Conservation (phyloP, 2,113 vertebrate genomes). For the Oreocharis arfaki region DNA sequence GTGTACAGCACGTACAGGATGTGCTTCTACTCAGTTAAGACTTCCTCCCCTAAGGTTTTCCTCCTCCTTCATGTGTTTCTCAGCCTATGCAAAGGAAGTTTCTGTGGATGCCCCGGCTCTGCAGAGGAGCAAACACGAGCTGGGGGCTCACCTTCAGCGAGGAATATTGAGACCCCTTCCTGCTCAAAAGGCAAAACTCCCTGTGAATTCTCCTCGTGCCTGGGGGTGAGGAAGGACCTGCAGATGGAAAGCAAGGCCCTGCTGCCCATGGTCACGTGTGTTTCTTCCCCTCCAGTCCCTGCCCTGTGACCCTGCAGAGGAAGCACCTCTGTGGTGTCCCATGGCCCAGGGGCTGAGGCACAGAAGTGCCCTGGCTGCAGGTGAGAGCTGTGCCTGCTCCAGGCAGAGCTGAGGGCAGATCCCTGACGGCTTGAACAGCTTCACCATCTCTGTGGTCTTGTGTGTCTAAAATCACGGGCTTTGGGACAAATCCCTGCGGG, state of each 20-base stretch:
- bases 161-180: neutral
- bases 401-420: neutral
- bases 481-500: neutral
- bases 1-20: too few relatives aligned
- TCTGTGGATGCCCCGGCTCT: neutral
- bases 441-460: rapidly evolving
- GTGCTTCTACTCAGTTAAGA: neutral
- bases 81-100: neutral
- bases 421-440: neutral
- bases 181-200: neutral
- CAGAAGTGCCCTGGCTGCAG: neutral
- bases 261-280: rapidly evolving
- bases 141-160: neutral
- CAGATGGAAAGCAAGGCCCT: neutral
- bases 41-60: neutral
- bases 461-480: neutral
- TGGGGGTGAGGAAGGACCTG: neutral
- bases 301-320: neutral
- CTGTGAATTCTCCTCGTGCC: neutral
- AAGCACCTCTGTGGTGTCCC: rapidly evolving
- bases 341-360: neutral
- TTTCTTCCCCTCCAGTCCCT: neutral
- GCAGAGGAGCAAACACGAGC: neutral
- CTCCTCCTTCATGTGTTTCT: neutral
- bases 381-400: neutral